Percentiles rank a stretch among this genome's conserved stretches.
Conservation (phyloP, 2,113 vertebrate species). For the Stomatorhinus ivindoensis region DNA sequence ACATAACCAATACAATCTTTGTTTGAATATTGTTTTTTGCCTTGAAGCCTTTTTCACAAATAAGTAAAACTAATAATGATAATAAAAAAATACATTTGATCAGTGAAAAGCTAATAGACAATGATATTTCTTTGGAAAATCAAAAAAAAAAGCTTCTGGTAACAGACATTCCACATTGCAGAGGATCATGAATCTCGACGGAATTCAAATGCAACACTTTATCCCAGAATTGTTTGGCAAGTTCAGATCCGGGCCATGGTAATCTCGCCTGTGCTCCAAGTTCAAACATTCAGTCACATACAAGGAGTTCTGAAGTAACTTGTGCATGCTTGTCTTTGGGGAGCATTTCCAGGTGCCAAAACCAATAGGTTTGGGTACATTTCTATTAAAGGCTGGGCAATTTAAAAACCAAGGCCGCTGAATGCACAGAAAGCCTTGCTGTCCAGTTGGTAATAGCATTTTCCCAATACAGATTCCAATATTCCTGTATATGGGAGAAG, state of each 20-base stretch:
- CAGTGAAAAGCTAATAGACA: neutral
- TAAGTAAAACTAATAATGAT: neutral
- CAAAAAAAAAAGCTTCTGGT: neutral
- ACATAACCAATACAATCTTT: neutral
- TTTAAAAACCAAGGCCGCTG: neutral
- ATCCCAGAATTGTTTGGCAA: neutral
- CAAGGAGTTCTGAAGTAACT: neutral
- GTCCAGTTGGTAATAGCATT: neutral
- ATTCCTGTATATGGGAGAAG: neutral
- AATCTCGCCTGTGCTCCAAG: neutral
- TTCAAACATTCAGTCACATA: neutral
- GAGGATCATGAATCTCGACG: neutral
- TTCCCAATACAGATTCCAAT: neutral
- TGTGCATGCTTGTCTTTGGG: neutral
- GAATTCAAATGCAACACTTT: neutral
- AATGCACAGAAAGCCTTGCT: neutral
- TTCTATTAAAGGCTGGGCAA: neutral
- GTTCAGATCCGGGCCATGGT: neutral
- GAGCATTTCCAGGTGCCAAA: neutral
- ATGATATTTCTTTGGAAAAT: neutral
- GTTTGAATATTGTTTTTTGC: neutral
- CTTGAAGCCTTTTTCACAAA: neutral
- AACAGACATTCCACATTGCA: neutral
- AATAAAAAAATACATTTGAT: neutral
- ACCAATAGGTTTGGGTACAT: neutral